These are phyloP conservation scores for Aurelia coerulea DNA, from an alignment of 30 jellyfish, hydroid and myxozoan genomes.

Conservation along the genomic window DNA sequence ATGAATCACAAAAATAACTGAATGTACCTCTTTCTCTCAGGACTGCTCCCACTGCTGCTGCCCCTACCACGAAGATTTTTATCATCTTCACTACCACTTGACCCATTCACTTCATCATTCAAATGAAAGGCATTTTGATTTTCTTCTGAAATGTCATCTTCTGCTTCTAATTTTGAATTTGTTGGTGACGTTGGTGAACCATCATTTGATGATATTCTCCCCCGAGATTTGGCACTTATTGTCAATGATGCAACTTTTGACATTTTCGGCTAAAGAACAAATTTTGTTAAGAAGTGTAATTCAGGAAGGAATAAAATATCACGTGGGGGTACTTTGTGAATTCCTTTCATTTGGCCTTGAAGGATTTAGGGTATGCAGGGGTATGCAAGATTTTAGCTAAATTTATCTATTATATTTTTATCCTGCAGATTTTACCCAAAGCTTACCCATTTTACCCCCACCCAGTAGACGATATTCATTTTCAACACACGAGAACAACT, in stretches of 20 bases:
- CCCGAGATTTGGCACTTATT: conserved; percentile 49
- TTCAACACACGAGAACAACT: too few relatives aligned
- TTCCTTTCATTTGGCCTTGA: too few relatives aligned
- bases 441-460: too few relatives aligned
- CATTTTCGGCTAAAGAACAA: conserved; percentile 17
- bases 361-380: too few relatives aligned
- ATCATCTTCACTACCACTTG: conserved; percentile 64
- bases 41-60: conserved; percentile 61
- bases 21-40: conserved; percentile 39
- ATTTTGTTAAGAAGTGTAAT: too few relatives aligned
- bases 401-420: too few relatives aligned
- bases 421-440: too few relatives aligned
- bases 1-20: not conserved
- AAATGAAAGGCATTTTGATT: not conserved
- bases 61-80: conserved; percentile 8
- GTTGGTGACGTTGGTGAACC: conserved; percentile 13
- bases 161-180: not conserved
- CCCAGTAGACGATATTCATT: too few relatives aligned
- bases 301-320: too few relatives aligned
- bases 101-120: conserved; percentile 1
- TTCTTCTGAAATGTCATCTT: not conserved
- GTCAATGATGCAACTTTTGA: conserved; percentile 76
- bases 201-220: conserved; percentile 20
- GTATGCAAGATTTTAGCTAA: too few relatives aligned
- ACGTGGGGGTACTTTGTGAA: too few relatives aligned